phyloP scores from a whole-genome alignment of 2,797 vertebrate species.

The Danio tinwini region DNA sequence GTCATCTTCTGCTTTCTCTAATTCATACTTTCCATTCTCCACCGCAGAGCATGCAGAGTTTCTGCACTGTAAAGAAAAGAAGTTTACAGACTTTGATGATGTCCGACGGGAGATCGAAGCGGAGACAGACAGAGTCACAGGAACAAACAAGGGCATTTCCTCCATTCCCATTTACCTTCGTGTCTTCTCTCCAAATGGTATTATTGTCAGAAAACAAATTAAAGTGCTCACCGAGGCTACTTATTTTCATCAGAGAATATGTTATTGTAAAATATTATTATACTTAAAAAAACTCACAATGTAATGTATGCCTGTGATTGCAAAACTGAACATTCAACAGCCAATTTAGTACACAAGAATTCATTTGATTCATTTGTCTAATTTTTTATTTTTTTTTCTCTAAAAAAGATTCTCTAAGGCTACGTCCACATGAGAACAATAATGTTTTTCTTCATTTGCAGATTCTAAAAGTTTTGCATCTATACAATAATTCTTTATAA shows the following conservation, averaged over 20 bases:
- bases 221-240: not conserved
- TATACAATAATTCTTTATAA: too few species aligned
- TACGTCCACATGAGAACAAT: too few species aligned
- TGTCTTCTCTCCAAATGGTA: constrained; percentile 92
- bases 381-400: too few species aligned
- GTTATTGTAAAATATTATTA: too few species aligned
- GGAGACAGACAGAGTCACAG: constrained; percentile 88
- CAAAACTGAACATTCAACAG: not conserved
- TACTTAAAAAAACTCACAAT: not conserved
- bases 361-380: too few species aligned
- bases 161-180: constrained; percentile 89
- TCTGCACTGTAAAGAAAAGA: constrained; percentile 77
- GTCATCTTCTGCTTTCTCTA: not conserved
- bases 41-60: constrained; percentile 77
- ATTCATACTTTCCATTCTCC: not conserved
- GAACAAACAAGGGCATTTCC: constrained; percentile 93
- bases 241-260: too few species aligned
- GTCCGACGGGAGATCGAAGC: constrained; percentile 89
- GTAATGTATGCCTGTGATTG: not conserved
- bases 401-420: too few species aligned
- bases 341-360: not conserved
- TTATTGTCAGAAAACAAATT: not conserved
- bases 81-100: constrained; percentile 90
- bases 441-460: too few species aligned
- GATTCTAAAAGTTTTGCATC: too few species aligned